These are phyloP conservation scores for Capreolus pygargus DNA, from an alignment of 2,113 vertebrate species.

Conservation along the genomic window DNA sequence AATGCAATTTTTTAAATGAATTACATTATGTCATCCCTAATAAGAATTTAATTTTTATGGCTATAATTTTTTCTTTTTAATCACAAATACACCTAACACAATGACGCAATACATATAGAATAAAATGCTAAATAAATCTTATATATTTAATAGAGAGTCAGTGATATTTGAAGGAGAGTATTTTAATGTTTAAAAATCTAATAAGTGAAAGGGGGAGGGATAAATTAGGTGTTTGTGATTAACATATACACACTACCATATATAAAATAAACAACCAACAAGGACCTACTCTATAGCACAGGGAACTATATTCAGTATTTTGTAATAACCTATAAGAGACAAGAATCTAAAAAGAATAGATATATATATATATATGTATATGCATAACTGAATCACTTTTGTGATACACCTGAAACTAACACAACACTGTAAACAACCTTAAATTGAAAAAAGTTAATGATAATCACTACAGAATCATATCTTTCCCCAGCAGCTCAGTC, in stretches of 20 bases:
- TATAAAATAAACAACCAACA: background rate
- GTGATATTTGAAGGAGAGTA: background rate
- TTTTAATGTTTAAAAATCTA: background rate
- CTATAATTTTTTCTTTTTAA: background rate
- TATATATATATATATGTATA: background rate
- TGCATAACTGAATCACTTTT: background rate
- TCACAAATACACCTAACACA: background rate
- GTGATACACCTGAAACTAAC: background rate
- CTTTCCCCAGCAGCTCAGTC: background rate
- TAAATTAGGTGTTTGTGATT: background rate
- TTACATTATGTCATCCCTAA: background rate
- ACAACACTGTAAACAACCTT: background rate
- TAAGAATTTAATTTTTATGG: background rate
- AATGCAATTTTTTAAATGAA: conserved; percentile 17
- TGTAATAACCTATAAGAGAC: background rate
- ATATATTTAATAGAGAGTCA: background rate
- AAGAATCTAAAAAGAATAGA: background rate
- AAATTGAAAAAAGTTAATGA: background rate
- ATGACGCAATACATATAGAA: background rate
- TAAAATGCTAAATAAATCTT: background rate
- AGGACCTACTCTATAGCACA: background rate
- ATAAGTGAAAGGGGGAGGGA: background rate
- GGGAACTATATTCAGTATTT: background rate
- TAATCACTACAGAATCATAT: background rate
- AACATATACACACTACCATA: background rate